Evolutionary conservation across 2,113 vertebrate species (phyloP), one percentile per base, ranked within the genome.

Genomic region (Alethe castanea): DNA sequence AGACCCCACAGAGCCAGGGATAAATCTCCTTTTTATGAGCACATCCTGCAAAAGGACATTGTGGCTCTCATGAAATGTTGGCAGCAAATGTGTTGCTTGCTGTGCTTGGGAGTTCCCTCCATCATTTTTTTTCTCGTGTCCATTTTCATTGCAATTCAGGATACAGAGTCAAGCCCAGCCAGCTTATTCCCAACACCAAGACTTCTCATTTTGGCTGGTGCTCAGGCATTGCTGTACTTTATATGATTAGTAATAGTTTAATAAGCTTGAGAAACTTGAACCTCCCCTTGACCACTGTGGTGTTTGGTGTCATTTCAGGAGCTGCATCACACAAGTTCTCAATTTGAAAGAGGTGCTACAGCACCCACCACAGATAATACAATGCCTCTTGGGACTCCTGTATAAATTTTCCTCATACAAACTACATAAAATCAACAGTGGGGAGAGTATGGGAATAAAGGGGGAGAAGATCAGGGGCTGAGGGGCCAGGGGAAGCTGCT

Each of bases 381-480:
- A 0, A 44, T 79, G 31, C 16, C 50, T 11, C 47, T 67, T n/a
- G 67, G 36, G 35, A 60, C 31, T 53, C 10, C 26, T 35, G 18
- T 19, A 12, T 54, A 61, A 90, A 57, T 47, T 1, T 0, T 72
- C 35, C 42, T 54, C 20, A 50, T 17, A 28, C 19, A 74, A 78
- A 17, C 42, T 74, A 26, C 26, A 47, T 18, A 64, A 71, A 89
- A 87, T 28, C 70, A 87, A 19, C 83, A 89, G 7, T 24, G 24
- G 19, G 1, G 6, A 2, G 0, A 3, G 44, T 90, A 35, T 0
- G 0, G 50, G 19, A 61, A 45, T 0, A 26, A 28, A 6, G 3
- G 14, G 17, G 28, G 5, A 33, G 50, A 90, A 77, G 35, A 45
- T 53, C 19, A 12, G 22, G 20, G 62, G 8, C 17, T 79, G 44